Evolutionary conservation across 2,888 invertebrate genomes (phyloP), one percentile per base, ranked within the genome.

Genomic region (Synergus itoensis): DNA sequence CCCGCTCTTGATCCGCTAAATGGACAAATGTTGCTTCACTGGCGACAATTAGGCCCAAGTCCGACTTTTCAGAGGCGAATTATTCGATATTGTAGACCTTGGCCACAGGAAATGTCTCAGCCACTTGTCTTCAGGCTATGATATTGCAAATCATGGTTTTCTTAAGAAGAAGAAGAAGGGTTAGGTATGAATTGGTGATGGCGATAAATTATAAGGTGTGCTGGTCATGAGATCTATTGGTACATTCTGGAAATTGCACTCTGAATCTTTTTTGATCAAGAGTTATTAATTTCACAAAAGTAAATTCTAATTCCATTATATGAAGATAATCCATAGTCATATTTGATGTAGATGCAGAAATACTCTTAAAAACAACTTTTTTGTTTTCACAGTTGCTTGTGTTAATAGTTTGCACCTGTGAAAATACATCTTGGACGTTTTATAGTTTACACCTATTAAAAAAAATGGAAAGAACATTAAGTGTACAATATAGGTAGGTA

Each of bases 71-170:
- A 67, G 45, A 67, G 45, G 28, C 43, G 67, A 67, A 67, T 67
- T 67, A 67, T 67, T 67, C 16, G 14, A 43, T 64, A 14, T 67
- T 53, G 53, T 67, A 67, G 45, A 67, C 67, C 45, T 67, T 67
- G 67, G 43, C 67, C 67, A 67, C 67, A 67, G 45, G 67, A 67
- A 28, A 67, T 67, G 28, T 45, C 45, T 45, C 43, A 45, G 43
- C 18, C 43, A 67, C 21, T 45, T 67, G 45, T 67, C 67, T 45
- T 21, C 67, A 41, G 67, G 67, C 67, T 45, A 67, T 21, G 45
- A 28, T 67, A 45, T 67, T 67, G 67, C 45, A 67, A 67, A 67
- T 67, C 67, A 67, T 45, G 45, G 12, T 67, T 45, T 45, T 67
- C 18, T 18, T 45, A 14, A 67, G 21, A 67, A 45, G 45, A 16